Evolutionary conservation across 2,113 vertebrate species (phyloP).

Genomic region (Dipodomys merriami): DNA sequence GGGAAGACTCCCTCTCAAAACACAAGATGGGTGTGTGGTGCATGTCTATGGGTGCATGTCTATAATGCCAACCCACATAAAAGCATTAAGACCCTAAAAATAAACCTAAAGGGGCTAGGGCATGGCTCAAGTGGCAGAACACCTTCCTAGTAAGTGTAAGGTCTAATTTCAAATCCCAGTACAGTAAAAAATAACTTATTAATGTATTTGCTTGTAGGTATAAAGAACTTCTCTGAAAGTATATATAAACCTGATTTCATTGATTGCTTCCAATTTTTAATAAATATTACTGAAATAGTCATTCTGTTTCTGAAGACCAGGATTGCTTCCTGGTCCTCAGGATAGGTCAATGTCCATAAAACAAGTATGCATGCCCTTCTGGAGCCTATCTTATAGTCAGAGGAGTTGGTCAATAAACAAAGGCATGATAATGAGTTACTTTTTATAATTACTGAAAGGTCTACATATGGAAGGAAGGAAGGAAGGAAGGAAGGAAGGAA

Average conservation of each 20-base stretch:
- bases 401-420: not conserved
- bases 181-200: slow-evolving; percentile 1
- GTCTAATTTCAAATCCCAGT: not conserved
- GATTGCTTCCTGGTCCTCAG: not conserved
- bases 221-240: slow-evolving; percentile 7
- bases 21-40: no score
- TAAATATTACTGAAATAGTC: not conserved
- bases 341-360: not conserved
- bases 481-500: not conserved
- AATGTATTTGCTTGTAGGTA: not conserved
- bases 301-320: not conserved
- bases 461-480: not conserved
- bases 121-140: no score
- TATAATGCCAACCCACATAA: no score
- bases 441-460: not conserved
- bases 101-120: no score
- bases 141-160: no score
- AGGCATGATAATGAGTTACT: not conserved
- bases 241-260: not conserved
- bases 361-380: not conserved
- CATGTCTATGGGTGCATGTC: no score
- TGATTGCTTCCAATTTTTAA: not conserved
- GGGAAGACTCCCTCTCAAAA: no score
- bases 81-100: no score
- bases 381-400: not conserved